These are phyloP conservation scores for Zoanthus sociatus DNA, from an alignment of 92 coral and sea anemone species.

Conservation along the genomic window DNA sequence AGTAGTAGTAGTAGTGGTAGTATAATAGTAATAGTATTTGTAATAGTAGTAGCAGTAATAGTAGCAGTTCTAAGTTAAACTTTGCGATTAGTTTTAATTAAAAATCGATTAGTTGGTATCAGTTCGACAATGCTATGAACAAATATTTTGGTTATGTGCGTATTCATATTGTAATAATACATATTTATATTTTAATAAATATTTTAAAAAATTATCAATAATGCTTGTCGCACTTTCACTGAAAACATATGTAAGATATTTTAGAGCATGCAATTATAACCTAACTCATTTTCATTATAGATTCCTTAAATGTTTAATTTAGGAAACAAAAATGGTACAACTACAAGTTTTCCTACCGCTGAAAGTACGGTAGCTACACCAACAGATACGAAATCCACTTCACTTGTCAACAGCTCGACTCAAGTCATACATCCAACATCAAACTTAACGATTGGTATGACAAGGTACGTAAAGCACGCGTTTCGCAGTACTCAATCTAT, in stretches of 20 bases:
- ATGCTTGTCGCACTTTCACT: no score
- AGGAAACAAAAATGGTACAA: slow-evolving; percentile 10
- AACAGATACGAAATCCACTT: background rate
- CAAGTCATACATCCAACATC: background rate
- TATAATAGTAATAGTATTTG: background rate
- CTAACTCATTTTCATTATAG: no score
- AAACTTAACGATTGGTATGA: background rate
- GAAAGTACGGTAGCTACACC: background rate
- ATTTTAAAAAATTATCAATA: background rate
- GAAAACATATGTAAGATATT: no score
- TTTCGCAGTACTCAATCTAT: no score
- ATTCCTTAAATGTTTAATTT: background rate
- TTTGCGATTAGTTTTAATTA: no score
- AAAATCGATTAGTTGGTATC: no score
- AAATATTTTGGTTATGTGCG: no score
- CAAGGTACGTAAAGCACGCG: background rate
- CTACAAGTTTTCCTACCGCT: background rate
- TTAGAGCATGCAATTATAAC: no score
- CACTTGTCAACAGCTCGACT: background rate
- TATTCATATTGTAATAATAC: no score
- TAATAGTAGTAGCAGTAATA: background rate
- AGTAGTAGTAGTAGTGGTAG: background rate
- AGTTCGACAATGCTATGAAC: no score
- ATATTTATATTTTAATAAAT: background rate
- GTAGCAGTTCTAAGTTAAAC: background rate